These are phyloP conservation scores for Caradrina kadenii DNA, from an alignment of 2,888 invertebrate species.

Conservation along the genomic window DNA sequence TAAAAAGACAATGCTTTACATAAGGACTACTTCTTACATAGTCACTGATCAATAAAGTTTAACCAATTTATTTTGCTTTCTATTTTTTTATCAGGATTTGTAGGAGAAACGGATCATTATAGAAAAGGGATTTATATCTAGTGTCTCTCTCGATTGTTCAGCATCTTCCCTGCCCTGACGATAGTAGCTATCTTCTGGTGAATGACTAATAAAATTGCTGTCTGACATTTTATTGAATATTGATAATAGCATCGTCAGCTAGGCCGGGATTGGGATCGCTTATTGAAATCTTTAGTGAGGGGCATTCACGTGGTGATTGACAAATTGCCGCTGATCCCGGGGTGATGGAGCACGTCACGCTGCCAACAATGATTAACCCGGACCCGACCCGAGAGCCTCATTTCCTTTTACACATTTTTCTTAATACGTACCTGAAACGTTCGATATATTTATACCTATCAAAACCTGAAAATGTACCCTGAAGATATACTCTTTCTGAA, in stretches of 20 bases:
- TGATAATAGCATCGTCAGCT: slow-evolving; percentile 65
- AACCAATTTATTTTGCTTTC: slow-evolving; percentile 27
- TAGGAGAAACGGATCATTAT: slow-evolving; percentile 23
- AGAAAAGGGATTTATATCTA: slow-evolving; percentile 32
- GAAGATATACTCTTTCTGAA: background rate
- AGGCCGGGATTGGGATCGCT: slow-evolving; percentile 65
- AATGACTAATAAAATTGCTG: slow-evolving; percentile 68
- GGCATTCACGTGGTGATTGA: slow-evolving; percentile 84
- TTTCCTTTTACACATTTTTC: slow-evolving; percentile 58
- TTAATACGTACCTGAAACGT: slow-evolving; percentile 32
- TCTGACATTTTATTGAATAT: slow-evolving; percentile 72
- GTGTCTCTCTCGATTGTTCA: slow-evolving; percentile 44
- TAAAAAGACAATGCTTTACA: slow-evolving; percentile 12
- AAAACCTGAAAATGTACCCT: background rate
- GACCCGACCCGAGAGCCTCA: slow-evolving; percentile 55
- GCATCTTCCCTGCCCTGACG: slow-evolving; percentile 38
- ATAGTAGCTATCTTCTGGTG: slow-evolving; percentile 43
- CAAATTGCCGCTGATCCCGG: slow-evolving; percentile 83
- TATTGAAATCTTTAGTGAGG: slow-evolving; percentile 79
- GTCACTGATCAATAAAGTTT: slow-evolving; percentile 14
- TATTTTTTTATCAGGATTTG: slow-evolving; percentile 31
- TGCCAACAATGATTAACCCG: slow-evolving; percentile 79
- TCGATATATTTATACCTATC: slow-evolving; percentile 11
- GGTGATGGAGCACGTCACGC: slow-evolving; percentile 75
- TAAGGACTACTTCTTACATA: background rate